Percentiles rank a stretch among this genome's conserved stretches.
Evolutionary conservation across 2,113 vertebrate genomes (phyloP).

Genomic region (Oostethus manadensis): DNA sequence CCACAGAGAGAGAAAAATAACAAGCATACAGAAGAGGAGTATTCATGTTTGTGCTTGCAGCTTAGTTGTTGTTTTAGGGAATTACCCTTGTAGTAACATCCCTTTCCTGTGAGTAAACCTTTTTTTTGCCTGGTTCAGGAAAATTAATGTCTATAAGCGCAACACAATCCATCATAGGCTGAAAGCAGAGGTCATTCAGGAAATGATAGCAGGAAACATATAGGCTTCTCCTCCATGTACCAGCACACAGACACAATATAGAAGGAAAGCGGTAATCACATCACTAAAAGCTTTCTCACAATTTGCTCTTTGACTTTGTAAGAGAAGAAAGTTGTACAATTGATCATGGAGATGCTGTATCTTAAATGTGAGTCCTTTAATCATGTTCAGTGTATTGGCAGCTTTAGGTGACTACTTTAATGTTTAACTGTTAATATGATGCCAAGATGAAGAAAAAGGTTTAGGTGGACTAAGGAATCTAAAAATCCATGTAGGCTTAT

Average conservation of each 20-base stretch:
- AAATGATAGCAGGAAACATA: slow-evolving; percentile 77
- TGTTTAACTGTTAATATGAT: too few species aligned
- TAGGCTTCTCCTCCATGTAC: slow-evolving; percentile 63
- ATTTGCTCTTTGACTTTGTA: slow-evolving; percentile 64
- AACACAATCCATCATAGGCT: slow-evolving; percentile 78
- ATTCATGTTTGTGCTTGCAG: slow-evolving; percentile 42
- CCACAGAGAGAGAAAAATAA: slow-evolving; percentile 30
- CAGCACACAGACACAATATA: slow-evolving; percentile 41
- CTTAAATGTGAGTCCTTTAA: neutral
- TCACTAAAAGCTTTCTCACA: slow-evolving; percentile 50
- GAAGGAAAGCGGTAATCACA: slow-evolving; percentile 45
- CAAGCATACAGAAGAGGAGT: slow-evolving; percentile 28
- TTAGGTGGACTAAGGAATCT: too few species aligned
- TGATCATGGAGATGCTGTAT: neutral
- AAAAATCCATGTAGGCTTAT: too few species aligned
- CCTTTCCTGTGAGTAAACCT: slow-evolving; percentile 68
- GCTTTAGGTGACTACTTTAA: neutral
- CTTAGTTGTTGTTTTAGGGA: slow-evolving; percentile 67
- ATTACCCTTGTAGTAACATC: slow-evolving; percentile 72
- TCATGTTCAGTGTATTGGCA: neutral
- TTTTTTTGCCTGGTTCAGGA: slow-evolving; percentile 72
- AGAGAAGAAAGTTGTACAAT: slow-evolving; percentile 14
- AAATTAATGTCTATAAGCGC: slow-evolving; percentile 78
- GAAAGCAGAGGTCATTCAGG: slow-evolving; percentile 82
- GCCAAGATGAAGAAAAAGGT: too few species aligned